Evolutionary conservation across 2,797 vertebrate genomes (phyloP), one percentile per base, ranked within the genome.

Genomic region (Sebastes dallii): DNA sequence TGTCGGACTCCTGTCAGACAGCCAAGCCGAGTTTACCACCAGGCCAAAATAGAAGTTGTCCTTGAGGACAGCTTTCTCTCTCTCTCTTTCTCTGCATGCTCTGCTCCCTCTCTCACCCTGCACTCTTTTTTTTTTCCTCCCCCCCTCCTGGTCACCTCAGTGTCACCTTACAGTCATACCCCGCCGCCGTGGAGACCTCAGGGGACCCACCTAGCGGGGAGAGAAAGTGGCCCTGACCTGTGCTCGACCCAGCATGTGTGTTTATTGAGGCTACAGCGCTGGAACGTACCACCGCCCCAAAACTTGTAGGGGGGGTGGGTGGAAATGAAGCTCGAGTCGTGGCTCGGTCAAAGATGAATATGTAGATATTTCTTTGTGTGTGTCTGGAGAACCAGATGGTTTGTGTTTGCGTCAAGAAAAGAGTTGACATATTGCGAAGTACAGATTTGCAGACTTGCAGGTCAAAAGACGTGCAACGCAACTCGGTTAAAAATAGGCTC

Each of bases 41-140:
- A 3, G 75, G 85, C 84, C 77, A 87, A 89, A 92, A 91, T 92
- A 93, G 90, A 89, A 88, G 67, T 73, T 81, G 88, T 85, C 91
- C 81, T 88, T 85, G 77, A 89, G 70, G 64, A 74, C 72, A 2
- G 34, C 34, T 62, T 36, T 77, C 70, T 20, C 68, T 36, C 27
- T 64, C 42, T 55, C 52, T 36, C 34, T 68, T 50, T 34, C 64
- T 39, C 52, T 66, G 50, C 18, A n/a, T 52, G 20, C 50, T 52
- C 50, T 52, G 3, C 64, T 56, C 12, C 30, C 69, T 0, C 27
- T 67, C 58, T 70, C 4, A 52, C 20, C 50, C 42, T 46, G 6
- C 42, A 46, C 42, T 25, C 5, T 32, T 22, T n/a, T 24, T 22
- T n/a, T 24, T 13, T 3, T 2, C 3, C 24, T 42, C 36, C 24